Evolutionary conservation across 2,888 invertebrate genomes (phyloP).

Genomic region (Cephus pulcher): DNA sequence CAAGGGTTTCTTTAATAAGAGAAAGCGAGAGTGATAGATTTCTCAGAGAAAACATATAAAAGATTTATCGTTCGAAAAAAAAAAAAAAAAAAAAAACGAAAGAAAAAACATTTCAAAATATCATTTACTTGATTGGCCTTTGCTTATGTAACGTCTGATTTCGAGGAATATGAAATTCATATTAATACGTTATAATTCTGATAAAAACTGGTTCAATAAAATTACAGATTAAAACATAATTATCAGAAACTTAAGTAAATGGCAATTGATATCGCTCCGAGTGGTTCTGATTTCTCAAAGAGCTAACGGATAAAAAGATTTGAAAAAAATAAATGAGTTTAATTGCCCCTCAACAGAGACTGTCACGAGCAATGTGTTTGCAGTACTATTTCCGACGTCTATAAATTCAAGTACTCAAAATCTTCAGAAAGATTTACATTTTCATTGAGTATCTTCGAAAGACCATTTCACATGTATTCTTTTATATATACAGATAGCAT

Average conservation of each 20-base stretch:
- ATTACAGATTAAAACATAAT: neutral
- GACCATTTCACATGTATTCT: neutral
- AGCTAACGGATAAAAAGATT: too few relatives aligned
- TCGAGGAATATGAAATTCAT: neutral
- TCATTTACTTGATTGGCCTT: neutral
- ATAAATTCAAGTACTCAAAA: too few relatives aligned
- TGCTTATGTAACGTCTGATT: neutral
- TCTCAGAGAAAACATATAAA: neutral
- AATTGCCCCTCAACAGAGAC: too few relatives aligned
- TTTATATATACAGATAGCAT: neutral
- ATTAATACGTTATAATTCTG: neutral
- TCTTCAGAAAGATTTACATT: neutral
- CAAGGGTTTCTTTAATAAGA: neutral
- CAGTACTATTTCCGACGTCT: too few relatives aligned
- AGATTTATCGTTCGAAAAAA: neutral
- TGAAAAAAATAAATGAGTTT: too few relatives aligned
- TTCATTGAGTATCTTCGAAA: neutral
- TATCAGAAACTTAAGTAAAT: neutral
- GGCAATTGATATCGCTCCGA: too few relatives aligned
- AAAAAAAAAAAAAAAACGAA: neutral
- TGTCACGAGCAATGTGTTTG: too few relatives aligned
- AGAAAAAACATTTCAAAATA: neutral
- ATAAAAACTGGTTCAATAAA: neutral
- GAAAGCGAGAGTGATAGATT: neutral
- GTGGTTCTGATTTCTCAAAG: too few relatives aligned